Evolutionary conservation across 2,113 vertebrate species (phyloP).

Genomic region (Ploceus nigricollis): DNA sequence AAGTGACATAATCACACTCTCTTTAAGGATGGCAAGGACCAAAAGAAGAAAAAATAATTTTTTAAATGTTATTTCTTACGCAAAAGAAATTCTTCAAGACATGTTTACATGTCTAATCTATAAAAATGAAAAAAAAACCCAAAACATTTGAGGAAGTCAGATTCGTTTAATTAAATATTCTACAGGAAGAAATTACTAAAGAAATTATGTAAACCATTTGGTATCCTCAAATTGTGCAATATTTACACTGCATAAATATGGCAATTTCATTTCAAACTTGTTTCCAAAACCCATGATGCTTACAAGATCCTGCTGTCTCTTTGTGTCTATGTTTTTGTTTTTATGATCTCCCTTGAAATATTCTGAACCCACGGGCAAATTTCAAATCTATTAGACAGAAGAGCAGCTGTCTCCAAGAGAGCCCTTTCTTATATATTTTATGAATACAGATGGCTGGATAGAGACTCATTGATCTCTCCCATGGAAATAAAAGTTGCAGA

Average conservation of each 20-base stretch:
- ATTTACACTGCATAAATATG: neutral
- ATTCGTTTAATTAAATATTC: slow-evolving; percentile 16
- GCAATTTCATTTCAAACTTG: neutral
- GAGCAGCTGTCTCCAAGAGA: slow-evolving; percentile 10
- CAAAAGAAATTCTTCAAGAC: neutral
- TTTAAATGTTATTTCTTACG: neutral
- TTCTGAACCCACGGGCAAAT: neutral
- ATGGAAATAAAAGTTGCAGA: neutral
- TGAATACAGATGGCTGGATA: slow-evolving; percentile 41
- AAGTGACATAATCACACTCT: neutral
- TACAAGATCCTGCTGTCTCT: neutral
- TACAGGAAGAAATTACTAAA: neutral
- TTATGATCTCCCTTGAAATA: neutral
- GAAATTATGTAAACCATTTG: neutral
- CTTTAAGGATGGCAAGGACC: neutral
- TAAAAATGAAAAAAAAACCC: neutral
- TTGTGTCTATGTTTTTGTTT: neutral
- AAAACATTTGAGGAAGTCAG: neutral
- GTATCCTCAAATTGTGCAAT: neutral
- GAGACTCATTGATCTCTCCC: neutral
- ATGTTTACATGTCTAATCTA: neutral
- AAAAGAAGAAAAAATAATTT: neutral
- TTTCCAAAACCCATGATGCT: neutral
- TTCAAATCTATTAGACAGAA: slow-evolving; percentile 39
- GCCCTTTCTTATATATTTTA: neutral